These are phyloP conservation scores for Catocala sponsa DNA, from an alignment of 2,888 invertebrate species.

Conservation along the genomic window DNA sequence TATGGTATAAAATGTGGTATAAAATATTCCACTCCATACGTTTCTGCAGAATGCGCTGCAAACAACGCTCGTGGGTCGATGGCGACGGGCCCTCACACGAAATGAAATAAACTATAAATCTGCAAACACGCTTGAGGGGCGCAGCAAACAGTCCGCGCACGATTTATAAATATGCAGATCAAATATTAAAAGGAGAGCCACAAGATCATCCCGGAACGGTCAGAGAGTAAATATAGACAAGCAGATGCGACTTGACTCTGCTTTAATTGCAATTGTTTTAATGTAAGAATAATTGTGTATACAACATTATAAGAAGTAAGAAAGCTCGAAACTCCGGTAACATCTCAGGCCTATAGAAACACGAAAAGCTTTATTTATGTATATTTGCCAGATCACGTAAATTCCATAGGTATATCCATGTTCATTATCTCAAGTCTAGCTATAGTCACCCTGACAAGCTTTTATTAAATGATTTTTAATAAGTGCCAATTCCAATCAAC, in stretches of 20 bases:
- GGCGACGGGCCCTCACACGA: constrained; percentile 47
- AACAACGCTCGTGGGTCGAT: constrained; percentile 38
- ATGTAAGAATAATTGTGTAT: too few species aligned
- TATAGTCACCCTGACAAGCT: too few species aligned
- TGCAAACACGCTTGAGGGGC: constrained; percentile 61
- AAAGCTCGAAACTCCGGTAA: too few species aligned
- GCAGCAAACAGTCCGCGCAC: constrained; percentile 60
- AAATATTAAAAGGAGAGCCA: constrained; percentile 80
- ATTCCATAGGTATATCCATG: too few species aligned
- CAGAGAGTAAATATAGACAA: constrained; percentile 45
- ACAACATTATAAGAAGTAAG: too few species aligned
- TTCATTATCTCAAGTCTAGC: too few species aligned
- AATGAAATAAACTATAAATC: constrained; percentile 77
- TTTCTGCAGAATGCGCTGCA: constrained; percentile 37
- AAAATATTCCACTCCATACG: constrained; percentile 42
- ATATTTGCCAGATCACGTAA: too few species aligned
- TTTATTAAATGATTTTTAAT: too few species aligned
- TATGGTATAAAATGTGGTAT: constrained; percentile 21
- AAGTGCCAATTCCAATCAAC: too few species aligned
- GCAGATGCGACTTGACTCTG: constrained; percentile 20
- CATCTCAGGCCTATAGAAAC: too few species aligned
- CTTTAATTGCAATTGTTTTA: too few species aligned
- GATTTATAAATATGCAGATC: constrained; percentile 83
- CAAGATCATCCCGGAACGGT: constrained; percentile 68
- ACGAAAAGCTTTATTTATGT: too few species aligned